phyloP scores from a whole-genome alignment of 1,140 invertebrate species.

The Drosophila pallidifrons region DNA sequence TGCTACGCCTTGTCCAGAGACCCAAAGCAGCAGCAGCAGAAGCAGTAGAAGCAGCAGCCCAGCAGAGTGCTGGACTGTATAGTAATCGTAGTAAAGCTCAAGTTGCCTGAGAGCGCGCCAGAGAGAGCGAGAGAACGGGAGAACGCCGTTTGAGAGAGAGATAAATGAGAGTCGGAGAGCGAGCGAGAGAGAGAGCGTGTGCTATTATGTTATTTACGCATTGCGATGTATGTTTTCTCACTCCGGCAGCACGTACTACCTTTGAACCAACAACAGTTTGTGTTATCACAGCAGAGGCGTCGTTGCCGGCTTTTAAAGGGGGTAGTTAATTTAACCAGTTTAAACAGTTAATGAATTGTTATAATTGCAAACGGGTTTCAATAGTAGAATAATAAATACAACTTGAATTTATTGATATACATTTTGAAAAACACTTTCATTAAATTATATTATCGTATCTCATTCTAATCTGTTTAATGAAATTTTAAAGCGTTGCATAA shows the following conservation, averaged over 20 bases:
- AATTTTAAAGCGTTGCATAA: background rate
- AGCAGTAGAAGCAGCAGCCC: slow-evolving; percentile 43
- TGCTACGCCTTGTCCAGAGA: slow-evolving; percentile 73
- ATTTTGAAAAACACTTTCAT: background rate
- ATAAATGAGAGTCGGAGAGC: slow-evolving; percentile 17
- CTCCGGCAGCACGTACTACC: slow-evolving; percentile 47
- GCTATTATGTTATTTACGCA: slow-evolving; percentile 61
- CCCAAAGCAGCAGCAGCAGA: slow-evolving; percentile 37
- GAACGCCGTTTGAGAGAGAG: slow-evolving; percentile 33
- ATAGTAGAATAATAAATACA: background rate
- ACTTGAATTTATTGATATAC: slow-evolving; percentile 1
- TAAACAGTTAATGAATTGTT: background rate
- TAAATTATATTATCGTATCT: no score
- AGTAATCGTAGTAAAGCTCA: slow-evolving; percentile 81
- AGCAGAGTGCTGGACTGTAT: slow-evolving; percentile 39
- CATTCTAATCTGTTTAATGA: background rate
- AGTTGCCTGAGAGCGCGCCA: slow-evolving; percentile 37
- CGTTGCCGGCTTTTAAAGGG: slow-evolving; percentile 36
- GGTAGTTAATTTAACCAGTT: slow-evolving; percentile 9
- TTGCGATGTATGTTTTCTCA: slow-evolving; percentile 60
- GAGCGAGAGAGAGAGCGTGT: slow-evolving; percentile 26
- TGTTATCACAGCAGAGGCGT: slow-evolving; percentile 61
- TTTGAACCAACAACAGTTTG: slow-evolving; percentile 36
- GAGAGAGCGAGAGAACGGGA: slow-evolving; percentile 17
- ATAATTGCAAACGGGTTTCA: background rate